phyloP scores from a whole-genome alignment of 2,797 vertebrate species.

The Zalophus californianus region DNA sequence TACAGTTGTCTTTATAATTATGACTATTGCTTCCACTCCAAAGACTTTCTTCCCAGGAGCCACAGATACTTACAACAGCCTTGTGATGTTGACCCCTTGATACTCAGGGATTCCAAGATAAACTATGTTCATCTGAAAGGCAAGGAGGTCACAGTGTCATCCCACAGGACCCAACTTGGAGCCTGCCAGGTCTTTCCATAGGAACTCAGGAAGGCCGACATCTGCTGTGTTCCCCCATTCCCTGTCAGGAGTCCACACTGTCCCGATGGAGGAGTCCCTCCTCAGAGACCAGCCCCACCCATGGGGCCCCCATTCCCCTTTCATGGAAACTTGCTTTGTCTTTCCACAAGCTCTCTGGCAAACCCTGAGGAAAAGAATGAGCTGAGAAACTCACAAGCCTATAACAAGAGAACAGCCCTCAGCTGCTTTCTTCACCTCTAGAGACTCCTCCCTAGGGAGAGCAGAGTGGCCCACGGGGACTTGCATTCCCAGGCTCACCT shows the following conservation, averaged over 20 bases:
- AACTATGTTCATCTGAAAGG: background rate
- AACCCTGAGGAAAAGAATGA: background rate
- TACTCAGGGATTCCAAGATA: background rate
- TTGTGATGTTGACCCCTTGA: constrained; percentile 48
- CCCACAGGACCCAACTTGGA: background rate
- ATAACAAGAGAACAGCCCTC: background rate
- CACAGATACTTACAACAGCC: constrained; percentile 32
- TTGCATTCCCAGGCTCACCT: constrained; percentile 35
- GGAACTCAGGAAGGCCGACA: background rate
- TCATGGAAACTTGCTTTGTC: background rate
- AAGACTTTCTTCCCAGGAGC: background rate
- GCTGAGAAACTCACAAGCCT: background rate
- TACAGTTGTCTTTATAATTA: background rate
- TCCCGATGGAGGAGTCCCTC: background rate
- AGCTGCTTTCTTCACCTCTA: background rate
- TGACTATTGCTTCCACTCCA: background rate
- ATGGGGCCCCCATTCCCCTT: fast-evolving
- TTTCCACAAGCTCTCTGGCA: too few species aligned
- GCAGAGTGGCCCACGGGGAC: background rate
- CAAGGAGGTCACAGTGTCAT: background rate
- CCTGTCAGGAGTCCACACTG: background rate
- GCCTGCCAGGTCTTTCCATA: background rate
- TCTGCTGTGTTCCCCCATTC: fast-evolving
- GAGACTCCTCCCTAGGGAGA: background rate
- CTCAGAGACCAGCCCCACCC: background rate